phyloP scores from a whole-genome alignment of 2,888 invertebrate species.

The Oscheius sp. region DNA sequence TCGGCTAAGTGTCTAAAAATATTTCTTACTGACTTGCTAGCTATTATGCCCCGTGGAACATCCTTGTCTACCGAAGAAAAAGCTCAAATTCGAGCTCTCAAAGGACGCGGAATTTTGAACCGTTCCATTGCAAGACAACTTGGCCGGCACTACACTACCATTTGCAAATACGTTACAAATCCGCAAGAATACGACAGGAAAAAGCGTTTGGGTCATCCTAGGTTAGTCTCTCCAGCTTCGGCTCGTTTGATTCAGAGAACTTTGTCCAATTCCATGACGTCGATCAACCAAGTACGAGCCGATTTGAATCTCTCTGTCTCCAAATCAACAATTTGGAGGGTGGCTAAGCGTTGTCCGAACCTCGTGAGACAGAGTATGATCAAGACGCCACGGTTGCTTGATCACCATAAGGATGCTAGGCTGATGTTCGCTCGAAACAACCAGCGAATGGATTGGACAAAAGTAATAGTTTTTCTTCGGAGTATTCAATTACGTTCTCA shows the following conservation, averaged over 20 bases:
- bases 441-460: too few species aligned
- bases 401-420: constrained; percentile 23
- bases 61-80: background rate
- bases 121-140: background rate
- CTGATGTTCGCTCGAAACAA: constrained; percentile 33
- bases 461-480: too few species aligned
- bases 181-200: background rate
- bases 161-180: background rate
- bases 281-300: background rate
- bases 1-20: too few species aligned
- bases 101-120: background rate
- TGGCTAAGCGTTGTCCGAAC: background rate
- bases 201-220: background rate
- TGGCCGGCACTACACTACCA: background rate
- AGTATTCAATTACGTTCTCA: too few species aligned
- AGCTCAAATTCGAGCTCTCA: background rate
- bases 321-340: background rate
- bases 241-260: background rate
- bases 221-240: background rate
- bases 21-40: too few species aligned
- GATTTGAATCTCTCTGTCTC: background rate
- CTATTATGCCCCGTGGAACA: constrained; percentile 2
- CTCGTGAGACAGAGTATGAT: background rate
- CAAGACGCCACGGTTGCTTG: constrained; percentile 5
- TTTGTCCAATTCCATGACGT: background rate